phyloP scores from a whole-genome alignment of 1,140 invertebrate species.

The Oncopeltus fasciatus region DNA sequence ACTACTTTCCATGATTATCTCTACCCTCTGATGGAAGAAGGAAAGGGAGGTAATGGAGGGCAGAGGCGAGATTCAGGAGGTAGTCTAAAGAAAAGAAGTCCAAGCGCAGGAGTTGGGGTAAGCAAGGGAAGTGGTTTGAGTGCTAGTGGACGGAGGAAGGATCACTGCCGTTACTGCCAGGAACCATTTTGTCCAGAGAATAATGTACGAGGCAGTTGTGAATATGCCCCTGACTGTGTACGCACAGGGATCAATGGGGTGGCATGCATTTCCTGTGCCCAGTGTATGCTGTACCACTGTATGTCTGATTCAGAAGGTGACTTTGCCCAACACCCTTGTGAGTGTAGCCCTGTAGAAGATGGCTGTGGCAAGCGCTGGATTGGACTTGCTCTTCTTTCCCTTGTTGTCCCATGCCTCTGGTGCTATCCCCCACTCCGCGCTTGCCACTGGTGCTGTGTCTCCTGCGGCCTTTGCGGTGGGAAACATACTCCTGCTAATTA shows the following conservation, averaged over 20 bases:
- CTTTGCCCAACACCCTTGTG: slow-evolving; percentile 64
- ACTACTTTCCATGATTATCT: slow-evolving; percentile 68
- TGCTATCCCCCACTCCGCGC: slow-evolving; percentile 76
- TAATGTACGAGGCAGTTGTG: slow-evolving; percentile 67
- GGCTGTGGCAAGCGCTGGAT: slow-evolving; percentile 56
- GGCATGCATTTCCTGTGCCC: slow-evolving; percentile 69
- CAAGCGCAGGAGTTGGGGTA: slow-evolving; percentile 29
- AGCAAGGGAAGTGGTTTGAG: slow-evolving; percentile 22
- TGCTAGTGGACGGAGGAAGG: slow-evolving; percentile 24
- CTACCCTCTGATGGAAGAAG: slow-evolving; percentile 58
- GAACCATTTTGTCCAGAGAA: slow-evolving; percentile 61
- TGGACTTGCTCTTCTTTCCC: slow-evolving; percentile 65
- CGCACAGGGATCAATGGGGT: slow-evolving; percentile 64
- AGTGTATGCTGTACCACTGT: slow-evolving; percentile 84
- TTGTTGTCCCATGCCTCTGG: slow-evolving; percentile 84
- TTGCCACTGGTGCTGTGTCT: slow-evolving; percentile 66
- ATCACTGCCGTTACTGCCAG: slow-evolving; percentile 46
- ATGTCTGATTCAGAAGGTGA: slow-evolving; percentile 75
- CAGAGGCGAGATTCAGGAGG: neutral
- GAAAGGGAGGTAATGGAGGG: slow-evolving; percentile 26
- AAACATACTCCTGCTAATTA: slow-evolving; percentile 53
- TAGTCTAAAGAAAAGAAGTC: slow-evolving; percentile 43
- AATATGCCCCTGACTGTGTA: slow-evolving; percentile 75
- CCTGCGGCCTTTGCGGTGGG: slow-evolving; percentile 67
- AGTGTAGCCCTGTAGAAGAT: slow-evolving; percentile 43